Evolutionary conservation across 2,888 invertebrate species (phyloP), one percentile per base, ranked within the genome.

Genomic region (Tenthredo notha): DNA sequence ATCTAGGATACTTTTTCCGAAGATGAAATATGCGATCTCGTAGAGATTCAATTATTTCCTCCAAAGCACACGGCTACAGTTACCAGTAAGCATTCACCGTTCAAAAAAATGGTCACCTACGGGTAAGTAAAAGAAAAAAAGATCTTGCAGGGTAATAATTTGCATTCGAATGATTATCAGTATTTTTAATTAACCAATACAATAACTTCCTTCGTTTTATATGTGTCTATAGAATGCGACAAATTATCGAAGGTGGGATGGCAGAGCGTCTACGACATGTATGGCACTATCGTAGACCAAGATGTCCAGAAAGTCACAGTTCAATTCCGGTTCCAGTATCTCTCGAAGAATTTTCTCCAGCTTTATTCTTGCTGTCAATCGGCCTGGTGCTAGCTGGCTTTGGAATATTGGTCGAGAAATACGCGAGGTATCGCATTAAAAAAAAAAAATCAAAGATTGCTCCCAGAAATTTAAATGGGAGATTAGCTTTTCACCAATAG

Each of bases 1-100:
- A 82, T 85, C 5, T 43, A 92, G 91, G 94, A 94, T 37, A 95
- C 95, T 0, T 97, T 96, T 89, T 94, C 93, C 0, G 96, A 96
- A 89, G 94, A 95, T 77, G 95, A 96, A 91, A 95, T 96, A 84
- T 97, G 97, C 88, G 96, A 96, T 86, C 93, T 96, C 0, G 94
- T 95, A 0, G 96, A 96, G 91, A 88, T 92, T 82, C 84, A 87
- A 77, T 85, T 92, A 37, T 86, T 90, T 80, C 88, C 88, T 9
- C 86, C 89, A 5, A 87, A 89, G 43, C 88, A 90, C 21, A 87
- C 89, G 0, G 87, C 90, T 5, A 90, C 88, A n/a, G 88, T 87
- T 4, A 89, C 91, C 7, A 86, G 87, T 3, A 91, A 89, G 85
- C 86, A 88, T 84, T 91, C 91, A n/a, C 91, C 92, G 6, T 91